A percentile compares a stretch with the other conserved stretches of the same genome.
phyloP scores from a whole-genome alignment of 1,140 invertebrate species.

The Copidosoma floridanum region DNA sequence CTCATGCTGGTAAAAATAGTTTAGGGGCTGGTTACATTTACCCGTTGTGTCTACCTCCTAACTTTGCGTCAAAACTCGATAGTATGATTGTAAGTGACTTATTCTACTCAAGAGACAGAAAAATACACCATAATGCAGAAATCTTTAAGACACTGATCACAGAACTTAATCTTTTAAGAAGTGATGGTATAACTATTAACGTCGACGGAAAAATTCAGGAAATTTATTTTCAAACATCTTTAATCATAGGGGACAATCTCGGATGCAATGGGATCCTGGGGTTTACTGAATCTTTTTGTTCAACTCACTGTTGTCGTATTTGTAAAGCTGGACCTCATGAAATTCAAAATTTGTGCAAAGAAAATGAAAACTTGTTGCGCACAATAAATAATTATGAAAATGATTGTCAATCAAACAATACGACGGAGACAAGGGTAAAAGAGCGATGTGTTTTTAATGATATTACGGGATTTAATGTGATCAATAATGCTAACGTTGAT shows the following conservation, averaged over 20 bases:
- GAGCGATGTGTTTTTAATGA: conserved; percentile 25
- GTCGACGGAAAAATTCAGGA: neutral
- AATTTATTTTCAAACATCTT: conserved; percentile 10
- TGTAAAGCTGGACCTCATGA: conserved; percentile 1
- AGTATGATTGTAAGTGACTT: conserved; percentile 2
- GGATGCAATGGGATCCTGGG: conserved; percentile 20
- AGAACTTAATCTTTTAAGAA: conserved; percentile 8
- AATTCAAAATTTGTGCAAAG: neutral
- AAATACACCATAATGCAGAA: conserved; percentile 1
- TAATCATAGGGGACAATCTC: conserved; percentile 21
- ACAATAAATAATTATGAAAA: conserved; percentile 14
- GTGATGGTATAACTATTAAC: neutral
- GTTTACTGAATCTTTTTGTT: conserved; percentile 3
- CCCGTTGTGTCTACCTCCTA: conserved; percentile 6
- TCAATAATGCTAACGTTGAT: conserved; percentile 20
- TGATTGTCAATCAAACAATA: conserved; percentile 11
- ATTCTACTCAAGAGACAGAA: conserved; percentile 10
- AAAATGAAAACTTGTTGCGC: conserved; percentile 10
- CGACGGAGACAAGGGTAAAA: conserved; percentile 7
- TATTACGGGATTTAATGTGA: conserved; percentile 17
- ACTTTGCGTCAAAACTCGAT: too few relatives aligned
- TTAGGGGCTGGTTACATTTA: conserved; percentile 14
- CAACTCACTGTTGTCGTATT: conserved; percentile 10
- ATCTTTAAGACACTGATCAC: conserved; percentile 3
- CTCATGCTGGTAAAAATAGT: conserved; percentile 9